These are phyloP conservation scores for Gymnothorax reevesii DNA, from an alignment of 2,797 vertebrate genomes.

Conservation along the genomic window DNA sequence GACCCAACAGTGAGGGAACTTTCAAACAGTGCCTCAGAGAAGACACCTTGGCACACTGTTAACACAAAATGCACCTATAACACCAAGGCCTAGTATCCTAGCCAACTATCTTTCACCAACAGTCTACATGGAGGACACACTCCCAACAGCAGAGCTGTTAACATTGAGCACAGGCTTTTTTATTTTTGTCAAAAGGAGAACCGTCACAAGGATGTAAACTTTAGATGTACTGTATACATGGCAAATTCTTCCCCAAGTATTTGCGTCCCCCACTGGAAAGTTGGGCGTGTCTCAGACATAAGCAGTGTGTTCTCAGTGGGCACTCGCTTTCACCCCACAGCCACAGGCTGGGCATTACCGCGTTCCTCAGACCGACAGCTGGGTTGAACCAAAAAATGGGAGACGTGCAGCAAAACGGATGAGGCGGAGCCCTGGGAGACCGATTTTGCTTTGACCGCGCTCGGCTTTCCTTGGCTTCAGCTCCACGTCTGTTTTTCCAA, in stretches of 20 bases:
- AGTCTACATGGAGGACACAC: no score
- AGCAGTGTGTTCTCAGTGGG: neutral
- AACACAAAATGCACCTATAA: neutral
- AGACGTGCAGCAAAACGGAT: neutral
- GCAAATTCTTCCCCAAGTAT: neutral
- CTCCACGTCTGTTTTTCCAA: neutral
- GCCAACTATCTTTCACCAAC: neutral
- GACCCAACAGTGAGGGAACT: neutral
- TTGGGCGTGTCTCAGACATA: neutral
- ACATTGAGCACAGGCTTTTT: neutral
- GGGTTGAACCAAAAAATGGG: neutral
- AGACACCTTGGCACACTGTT: neutral
- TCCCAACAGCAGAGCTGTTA: neutral
- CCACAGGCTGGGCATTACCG: neutral
- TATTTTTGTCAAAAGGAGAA: slow-evolving; percentile 27
- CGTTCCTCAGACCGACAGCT: neutral
- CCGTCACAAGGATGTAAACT: slow-evolving; percentile 31
- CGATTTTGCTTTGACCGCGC: neutral
- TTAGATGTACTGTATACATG: slow-evolving; percentile 42
- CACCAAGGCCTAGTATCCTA: neutral
- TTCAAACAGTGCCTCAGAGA: neutral
- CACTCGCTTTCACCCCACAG: neutral
- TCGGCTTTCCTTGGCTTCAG: slow-evolving; percentile 6
- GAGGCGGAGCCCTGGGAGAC: neutral
- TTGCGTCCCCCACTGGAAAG: slow-evolving; percentile 51